Evolutionary conservation across 2,888 invertebrate species (phyloP), one percentile per base, ranked within the genome.

Genomic region (Drepana falcataria): DNA sequence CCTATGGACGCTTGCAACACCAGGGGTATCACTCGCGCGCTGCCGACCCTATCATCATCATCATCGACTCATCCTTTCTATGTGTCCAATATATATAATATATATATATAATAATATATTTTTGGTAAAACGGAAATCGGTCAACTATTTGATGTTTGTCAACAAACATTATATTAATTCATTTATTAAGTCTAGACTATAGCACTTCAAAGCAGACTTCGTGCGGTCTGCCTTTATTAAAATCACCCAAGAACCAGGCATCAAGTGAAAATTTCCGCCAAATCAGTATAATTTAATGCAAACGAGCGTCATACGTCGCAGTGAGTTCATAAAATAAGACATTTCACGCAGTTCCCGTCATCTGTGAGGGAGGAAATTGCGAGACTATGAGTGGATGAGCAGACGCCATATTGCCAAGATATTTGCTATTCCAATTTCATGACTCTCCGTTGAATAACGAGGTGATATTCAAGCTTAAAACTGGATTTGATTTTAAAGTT

Each of bases 371-470:
- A 71, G 75, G 75, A 75, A 75, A 75, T 75, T 75, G 75, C 75
- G 59, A 59, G 64, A 70, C 71, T 73, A 72, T 71, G 72, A 71
- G 68, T 70, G 71, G 70, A 70, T 68, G 70, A 69, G 58, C 61
- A 51, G 40, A 33, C 75, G 76, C 73, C 77, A 76, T 78, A 75
- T 75, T 78, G 78, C 66, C 65, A 60, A 67, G 73, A 73, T 76
- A 73, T 77, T 79, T 77, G 76, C 75, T 74, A 77, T 77, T 79
- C 73, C 77, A 73, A 79, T 79, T 81, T 73, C 74, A 75, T 75
- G 75, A 79, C 71, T 78, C 73, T 66, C 72, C 67, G 64, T 71
- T 72, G 69, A 74, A 71, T 73, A 73, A 74, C 71, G 71, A 71
- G 68, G 61, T 66, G 59, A 64, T 66, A 69, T 68, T 72, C 68